Evolutionary conservation across 2,797 vertebrate genomes (phyloP), one percentile per base, ranked within the genome.

Genomic region (Emys orbicularis): DNA sequence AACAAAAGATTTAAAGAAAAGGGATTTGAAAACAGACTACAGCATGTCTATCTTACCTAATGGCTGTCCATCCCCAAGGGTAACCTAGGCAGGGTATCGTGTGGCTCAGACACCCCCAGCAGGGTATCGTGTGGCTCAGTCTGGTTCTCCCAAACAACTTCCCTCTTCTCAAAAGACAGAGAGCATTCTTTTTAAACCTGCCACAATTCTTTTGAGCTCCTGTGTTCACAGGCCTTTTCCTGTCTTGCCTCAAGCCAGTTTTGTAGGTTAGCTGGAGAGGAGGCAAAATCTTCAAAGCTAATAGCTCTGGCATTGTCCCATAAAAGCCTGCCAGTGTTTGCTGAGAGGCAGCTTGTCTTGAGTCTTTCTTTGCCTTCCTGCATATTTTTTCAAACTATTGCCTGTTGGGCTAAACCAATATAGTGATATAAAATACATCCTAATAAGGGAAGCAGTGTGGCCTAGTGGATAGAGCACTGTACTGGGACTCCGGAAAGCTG

Each of bases 191-290:
- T 87, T 57, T 89, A 93, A 93, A 92, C 57, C 52, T 95, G 94
- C 57, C 77, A 92, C 86, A 92, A 77, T 54, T 90, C n/a, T 81
- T 84, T 80, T 95, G 77, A 91, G 29, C 86, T 83, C 61, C 94
- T 83, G 15, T 92, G 52, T 86, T 89, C 77, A 90, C 94, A 47
- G 91, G 89, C 86, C 90, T 91, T 88, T 34, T 81, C 84, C 80
- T 87, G 83, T 81, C 80, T 84, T 49, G 27, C 23, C 31, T 79
- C 88, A 88, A 41, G 83, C 65, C 57, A 87, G 72, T 88, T 94
- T 77, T 93, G 77, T 92, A 90, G 84, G 82, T 94, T 93, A 96
- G 10, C 29, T 94, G 89, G 92, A 65, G 34, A 88, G 81, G 25
- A 59, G 92, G 11, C 90, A 94, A 91, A 93, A 86, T 59, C 41